Percentiles rank a stretch among this genome's conserved stretches.
Evolutionary conservation across 2,113 vertebrate genomes (phyloP).

Genomic region (Dicerorhinus sumatrensis): DNA sequence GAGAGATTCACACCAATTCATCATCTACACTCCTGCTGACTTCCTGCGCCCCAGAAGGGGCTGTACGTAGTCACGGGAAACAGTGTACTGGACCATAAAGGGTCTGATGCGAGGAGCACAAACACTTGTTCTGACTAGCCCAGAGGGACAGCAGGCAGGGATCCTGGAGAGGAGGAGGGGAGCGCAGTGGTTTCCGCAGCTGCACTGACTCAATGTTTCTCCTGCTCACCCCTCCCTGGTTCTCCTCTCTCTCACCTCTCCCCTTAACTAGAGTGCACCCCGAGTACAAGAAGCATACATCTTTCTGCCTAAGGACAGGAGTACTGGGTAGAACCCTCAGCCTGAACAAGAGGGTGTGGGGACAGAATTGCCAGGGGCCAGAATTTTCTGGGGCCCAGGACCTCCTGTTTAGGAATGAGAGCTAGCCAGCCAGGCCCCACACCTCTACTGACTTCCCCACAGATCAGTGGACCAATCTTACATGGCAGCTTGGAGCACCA

Average conservation of each 20-base stretch:
- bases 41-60: background rate
- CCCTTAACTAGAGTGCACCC: background rate
- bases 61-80: background rate
- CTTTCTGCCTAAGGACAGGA: background rate
- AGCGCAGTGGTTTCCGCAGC: background rate
- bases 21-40: background rate
- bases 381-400: background rate
- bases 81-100: background rate
- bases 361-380: background rate
- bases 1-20: background rate
- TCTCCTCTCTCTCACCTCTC: background rate
- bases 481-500: background rate
- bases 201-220: no score
- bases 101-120: background rate
- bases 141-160: background rate
- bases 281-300: background rate
- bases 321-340: background rate
- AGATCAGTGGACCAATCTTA: background rate
- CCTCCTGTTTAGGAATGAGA: background rate
- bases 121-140: background rate
- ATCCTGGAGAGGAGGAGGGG: background rate
- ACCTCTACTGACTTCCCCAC: background rate
- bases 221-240: fast-evolving
- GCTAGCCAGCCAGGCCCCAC: background rate
- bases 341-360: background rate